Conservation (phyloP, 2,888 invertebrate species). For the Tenthredo mesomela region DNA sequence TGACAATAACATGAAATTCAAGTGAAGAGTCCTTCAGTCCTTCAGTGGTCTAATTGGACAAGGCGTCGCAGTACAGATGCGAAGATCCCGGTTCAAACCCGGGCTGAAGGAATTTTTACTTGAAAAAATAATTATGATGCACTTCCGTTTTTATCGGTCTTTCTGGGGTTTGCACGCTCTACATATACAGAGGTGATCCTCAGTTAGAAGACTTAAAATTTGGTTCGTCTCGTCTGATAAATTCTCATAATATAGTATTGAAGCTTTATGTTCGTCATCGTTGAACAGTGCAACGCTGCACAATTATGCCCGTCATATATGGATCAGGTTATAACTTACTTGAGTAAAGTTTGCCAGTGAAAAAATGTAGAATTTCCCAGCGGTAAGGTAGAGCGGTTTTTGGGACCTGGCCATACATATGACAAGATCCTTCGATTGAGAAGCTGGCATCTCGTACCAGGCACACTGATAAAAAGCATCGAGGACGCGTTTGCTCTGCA, state of each 20-base stretch:
- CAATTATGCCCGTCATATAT: neutral
- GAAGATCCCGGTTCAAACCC: too few species aligned
- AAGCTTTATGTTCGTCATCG: neutral
- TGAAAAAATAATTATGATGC: too few species aligned
- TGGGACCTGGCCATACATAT: constrained; percentile 80
- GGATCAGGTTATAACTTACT: neutral
- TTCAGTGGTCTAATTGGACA: too few species aligned
- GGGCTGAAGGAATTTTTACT: too few species aligned
- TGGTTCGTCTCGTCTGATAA: too few species aligned
- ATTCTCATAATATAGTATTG: neutral
- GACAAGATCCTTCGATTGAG: constrained; percentile 77
- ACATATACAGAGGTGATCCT: too few species aligned
- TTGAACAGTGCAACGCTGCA: neutral
- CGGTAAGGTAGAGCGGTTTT: constrained; percentile 78
- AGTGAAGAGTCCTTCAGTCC: too few species aligned
- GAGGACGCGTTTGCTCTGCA: constrained; percentile 79
- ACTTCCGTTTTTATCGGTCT: too few species aligned
- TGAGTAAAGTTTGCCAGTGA: constrained; percentile 69
- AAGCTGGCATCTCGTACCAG: constrained; percentile 80
- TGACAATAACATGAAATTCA: too few species aligned
- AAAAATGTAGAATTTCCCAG: constrained; percentile 80
- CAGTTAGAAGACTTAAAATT: too few species aligned
- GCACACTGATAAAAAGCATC: constrained; percentile 80
- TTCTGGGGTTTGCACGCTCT: too few species aligned
- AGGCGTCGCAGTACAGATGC: too few species aligned